Base-by-base conservation (phyloP, 2,888 invertebrate genomes). In the Brachypalpus laphriformis region DNA sequence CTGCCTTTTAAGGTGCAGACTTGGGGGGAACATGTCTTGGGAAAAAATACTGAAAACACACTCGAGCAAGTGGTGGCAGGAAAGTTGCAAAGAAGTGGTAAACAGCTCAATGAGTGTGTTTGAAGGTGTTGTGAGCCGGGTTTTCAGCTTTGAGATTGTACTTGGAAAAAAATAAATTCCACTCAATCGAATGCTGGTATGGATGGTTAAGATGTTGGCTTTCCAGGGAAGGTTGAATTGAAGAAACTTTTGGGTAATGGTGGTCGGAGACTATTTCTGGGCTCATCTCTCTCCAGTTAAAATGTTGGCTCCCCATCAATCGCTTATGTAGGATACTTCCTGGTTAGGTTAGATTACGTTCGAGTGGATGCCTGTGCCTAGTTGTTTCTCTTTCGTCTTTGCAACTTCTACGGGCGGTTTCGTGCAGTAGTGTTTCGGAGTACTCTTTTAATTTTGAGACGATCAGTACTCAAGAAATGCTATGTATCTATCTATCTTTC, bases 71-170 rank as follows among this genome's bases (percentile, higher is more conserved):
- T 74, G 78, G 51, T 77, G 65, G 71, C 31, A 82, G 82, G 34
- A 78, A 72, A 82, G 59, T 66, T 82, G 63, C 68, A 83, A 72
- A 78, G 66, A 66, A 85, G 80, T 80, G 85, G 80, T 83, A 80
- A 85, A 85, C 74, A 66, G 70, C 75, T 59, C 54, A 42, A 68
- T 42, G 70, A 75, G 75, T 70, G 65, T 28, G 42, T 66, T 75
- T 70, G 66, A 71, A 85, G 85, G 85, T 80, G 80, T 85, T 56
- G 22, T 71, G 63, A 61, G 76, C 65, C 82, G 82, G 70, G 66
- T 72, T 72, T 80, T 80, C 34, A 72, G 42, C 61, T 76, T 65
- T 49, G 61, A 72, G 72, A 65, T 68, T 47, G 22, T 37, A 65
- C 56, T 80, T 65, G 45, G 65, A 28, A 7, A 9, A 34, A 34